These are phyloP conservation scores for Alviniconcha strummeri DNA, from an alignment of 2,888 invertebrate genomes.

Conservation along the genomic window DNA sequence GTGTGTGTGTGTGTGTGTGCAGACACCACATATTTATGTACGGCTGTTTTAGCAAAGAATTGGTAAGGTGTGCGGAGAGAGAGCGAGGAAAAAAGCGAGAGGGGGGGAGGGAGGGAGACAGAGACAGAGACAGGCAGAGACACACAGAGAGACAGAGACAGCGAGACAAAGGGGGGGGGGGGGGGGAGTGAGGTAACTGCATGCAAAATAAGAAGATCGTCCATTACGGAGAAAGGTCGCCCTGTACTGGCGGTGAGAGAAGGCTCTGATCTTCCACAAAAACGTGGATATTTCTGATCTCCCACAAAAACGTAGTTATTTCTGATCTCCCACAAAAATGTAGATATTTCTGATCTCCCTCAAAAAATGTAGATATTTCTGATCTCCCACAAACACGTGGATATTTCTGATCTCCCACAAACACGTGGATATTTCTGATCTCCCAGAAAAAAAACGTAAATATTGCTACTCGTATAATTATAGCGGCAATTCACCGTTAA, in stretches of 20 bases:
- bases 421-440: no score
- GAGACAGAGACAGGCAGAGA: constrained; percentile 10
- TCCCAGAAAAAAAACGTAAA: no score
- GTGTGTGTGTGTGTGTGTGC: no score
- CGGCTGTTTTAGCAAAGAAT: not conserved
- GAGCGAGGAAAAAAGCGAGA: not conserved
- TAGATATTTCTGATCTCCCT: no score
- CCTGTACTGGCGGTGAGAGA: not conserved
- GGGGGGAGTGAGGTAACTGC: not conserved
- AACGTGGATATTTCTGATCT: not conserved
- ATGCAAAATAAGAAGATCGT: not conserved
- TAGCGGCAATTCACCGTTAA: no score
- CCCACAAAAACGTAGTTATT: no score
- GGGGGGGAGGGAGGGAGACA: not conserved
- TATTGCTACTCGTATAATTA: no score
- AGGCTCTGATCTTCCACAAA: no score
- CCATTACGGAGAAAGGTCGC: constrained; percentile 20
- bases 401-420: not conserved
- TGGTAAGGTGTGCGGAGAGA: not conserved
- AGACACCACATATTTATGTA: no score
- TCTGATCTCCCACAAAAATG: no score
- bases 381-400: not conserved
- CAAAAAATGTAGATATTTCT: no score
- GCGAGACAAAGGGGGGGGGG: not conserved
- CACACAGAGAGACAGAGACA: not conserved